Evolutionary conservation across 2,888 invertebrate species (phyloP).

Genomic region (Koerneria pararmatus): DNA sequence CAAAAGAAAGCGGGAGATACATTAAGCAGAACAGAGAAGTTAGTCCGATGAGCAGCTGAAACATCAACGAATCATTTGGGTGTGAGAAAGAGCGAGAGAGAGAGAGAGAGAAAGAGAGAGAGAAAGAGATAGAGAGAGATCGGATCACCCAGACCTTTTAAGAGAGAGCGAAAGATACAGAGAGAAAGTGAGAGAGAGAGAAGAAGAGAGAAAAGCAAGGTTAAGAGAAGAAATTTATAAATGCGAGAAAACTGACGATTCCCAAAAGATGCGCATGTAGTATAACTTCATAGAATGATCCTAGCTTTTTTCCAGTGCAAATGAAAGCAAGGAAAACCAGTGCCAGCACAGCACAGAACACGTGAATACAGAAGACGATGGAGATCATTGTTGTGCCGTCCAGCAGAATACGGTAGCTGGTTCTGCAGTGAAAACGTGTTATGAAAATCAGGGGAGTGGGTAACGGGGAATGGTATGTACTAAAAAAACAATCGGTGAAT

Average conservation of each 20-base stretch:
- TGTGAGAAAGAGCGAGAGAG: background rate
- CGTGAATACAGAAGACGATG: slow-evolving; percentile 40
- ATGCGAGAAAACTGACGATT: slow-evolving; percentile 30
- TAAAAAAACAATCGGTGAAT: too few species aligned
- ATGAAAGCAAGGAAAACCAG: slow-evolving; percentile 32
- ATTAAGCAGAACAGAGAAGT: slow-evolving; percentile 40
- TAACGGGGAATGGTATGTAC: too few species aligned
- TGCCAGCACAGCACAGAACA: slow-evolving; percentile 31
- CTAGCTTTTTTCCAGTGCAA: slow-evolving; percentile 28
- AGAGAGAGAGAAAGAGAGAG: background rate
- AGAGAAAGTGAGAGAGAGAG: slow-evolving; percentile 2
- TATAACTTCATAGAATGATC: slow-evolving; percentile 39
- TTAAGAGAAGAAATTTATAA: background rate
- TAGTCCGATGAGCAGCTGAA: slow-evolving; percentile 42
- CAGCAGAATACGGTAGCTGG: slow-evolving; percentile 33
- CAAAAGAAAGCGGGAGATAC: slow-evolving; percentile 39
- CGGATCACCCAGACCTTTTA: too few species aligned
- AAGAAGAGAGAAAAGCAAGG: background rate
- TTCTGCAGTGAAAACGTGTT: slow-evolving; percentile 26
- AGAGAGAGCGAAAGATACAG: background rate
- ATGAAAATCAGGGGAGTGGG: too few species aligned
- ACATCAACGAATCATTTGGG: background rate
- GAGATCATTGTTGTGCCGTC: slow-evolving; percentile 31
- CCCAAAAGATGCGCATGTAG: slow-evolving; percentile 40
- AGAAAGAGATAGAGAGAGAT: background rate